These are phyloP conservation scores for Melipona quadrifasciata DNA, from an alignment of 1,140 invertebrate genomes.

Conservation along the genomic window DNA sequence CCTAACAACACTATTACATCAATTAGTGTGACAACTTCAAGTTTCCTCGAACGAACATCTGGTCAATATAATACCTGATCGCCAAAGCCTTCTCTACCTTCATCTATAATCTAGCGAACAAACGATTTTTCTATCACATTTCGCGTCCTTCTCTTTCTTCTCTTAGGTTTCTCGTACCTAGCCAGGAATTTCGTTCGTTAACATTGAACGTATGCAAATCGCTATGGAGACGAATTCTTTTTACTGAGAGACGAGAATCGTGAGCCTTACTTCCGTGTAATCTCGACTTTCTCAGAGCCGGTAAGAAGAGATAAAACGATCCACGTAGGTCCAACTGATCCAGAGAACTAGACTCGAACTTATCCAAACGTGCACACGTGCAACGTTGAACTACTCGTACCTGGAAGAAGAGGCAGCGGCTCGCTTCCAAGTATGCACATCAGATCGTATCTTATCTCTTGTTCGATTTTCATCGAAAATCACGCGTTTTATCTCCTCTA, in stretches of 20 bases:
- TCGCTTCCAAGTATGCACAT: not conserved
- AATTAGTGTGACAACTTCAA: not conserved
- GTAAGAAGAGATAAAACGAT: conserved; percentile 26
- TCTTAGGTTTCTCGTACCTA: too few relatives aligned
- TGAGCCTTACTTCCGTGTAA: conserved; percentile 20
- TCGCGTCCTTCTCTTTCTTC: not conserved
- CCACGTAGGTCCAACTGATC: not conserved
- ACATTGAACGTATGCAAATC: conserved; percentile 40
- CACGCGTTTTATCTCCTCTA: not conserved
- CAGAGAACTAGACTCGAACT: not conserved
- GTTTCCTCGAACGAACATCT: not conserved
- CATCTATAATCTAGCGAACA: not conserved
- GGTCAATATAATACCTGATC: not conserved
- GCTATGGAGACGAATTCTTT: conserved; percentile 28
- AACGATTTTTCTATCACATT: not conserved
- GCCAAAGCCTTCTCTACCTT: not conserved
- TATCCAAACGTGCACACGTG: conserved; percentile 15
- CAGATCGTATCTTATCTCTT: not conserved
- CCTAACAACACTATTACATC: not conserved
- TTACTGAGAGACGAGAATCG: not conserved
- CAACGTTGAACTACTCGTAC: not conserved
- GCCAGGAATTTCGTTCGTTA: conserved; percentile 36
- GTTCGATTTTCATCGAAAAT: conserved; percentile 18
- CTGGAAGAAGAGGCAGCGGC: conserved; percentile 5
- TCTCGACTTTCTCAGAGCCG: conserved; percentile 22